Evolutionary conservation across 2,113 vertebrate genomes (phyloP).

Genomic region (Mastomys natalensis): DNA sequence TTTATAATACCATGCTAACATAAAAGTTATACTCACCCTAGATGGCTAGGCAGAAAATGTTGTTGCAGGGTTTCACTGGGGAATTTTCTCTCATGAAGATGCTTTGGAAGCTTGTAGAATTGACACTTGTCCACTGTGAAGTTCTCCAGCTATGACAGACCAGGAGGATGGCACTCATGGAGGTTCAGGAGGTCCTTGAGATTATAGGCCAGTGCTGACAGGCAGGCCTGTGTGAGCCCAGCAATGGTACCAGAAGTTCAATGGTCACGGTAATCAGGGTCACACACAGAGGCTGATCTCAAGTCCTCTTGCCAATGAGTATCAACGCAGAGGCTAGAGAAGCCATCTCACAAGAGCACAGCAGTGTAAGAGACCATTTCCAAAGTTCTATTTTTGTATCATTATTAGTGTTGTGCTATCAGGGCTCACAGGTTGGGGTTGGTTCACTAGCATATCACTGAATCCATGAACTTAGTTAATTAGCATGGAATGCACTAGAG

Average conservation of each 20-base stretch:
- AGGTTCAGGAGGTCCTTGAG: background rate
- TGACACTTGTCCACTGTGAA: background rate
- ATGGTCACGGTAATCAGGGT: background rate
- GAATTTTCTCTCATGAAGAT: background rate
- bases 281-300: background rate
- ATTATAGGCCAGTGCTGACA: background rate
- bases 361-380: background rate
- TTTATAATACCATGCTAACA: background rate
- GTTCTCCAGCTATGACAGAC: background rate
- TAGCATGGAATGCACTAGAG: background rate
- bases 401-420: background rate
- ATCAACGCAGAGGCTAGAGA: background rate
- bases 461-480: background rate
- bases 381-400: background rate
- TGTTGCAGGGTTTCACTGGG: background rate
- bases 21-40: background rate
- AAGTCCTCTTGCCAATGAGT: background rate
- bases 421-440: background rate
- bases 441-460: background rate
- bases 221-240: background rate
- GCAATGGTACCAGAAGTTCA: background rate
- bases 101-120: background rate
- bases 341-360: background rate
- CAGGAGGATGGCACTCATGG: background rate
- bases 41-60: background rate